Base-by-base conservation (phyloP, 1,140 invertebrate genomes). In the Nomia melanderi region DNA sequence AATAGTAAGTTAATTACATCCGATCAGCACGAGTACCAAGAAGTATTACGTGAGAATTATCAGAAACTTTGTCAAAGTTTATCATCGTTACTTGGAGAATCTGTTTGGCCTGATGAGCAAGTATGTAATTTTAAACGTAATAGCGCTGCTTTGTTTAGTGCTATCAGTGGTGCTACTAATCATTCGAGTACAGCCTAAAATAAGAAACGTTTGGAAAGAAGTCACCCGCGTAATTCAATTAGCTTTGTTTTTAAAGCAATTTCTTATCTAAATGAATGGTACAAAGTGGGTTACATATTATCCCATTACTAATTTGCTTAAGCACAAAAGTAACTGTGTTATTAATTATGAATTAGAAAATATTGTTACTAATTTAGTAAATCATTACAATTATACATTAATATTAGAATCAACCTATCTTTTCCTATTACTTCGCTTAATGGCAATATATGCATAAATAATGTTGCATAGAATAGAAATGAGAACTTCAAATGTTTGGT, bases 21-120 rank as follows among this genome's bases (percentile, higher is more conserved):
- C 7, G 97, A 98, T 91, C 97, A 98, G 88, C 94, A 95, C 31
- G 96, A 98, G 84, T 98, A 98, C 87, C 98, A 98, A 88, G 96
- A 97, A 86, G 96, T 96, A 0, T 91, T 98, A 9, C 95, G 96
- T 83, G 93, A 95, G 41, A 98, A 98, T 89, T 98, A 97, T 92
- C 95, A 96, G 82, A 97, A 98, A 83, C 93, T 98, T 27, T 96
- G 96, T 74, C 94, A 95, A 69, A 95, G 95, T 53, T 93, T 98
- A n/a, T 95, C 95, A 44, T 92, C 93, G 39, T 90, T 97, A 67
- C 93, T 96, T 39, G 95, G 95, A 2, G 96, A 96, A 89, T 92
- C 94, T 0, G 83, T 95, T 31, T 95, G 95, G 88, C 94, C 94
- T 20, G 95, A 95, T 50, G 93, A 95, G 27, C 93, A 95, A 65